These are phyloP conservation scores for Porites australiensis DNA, from an alignment of 64 coral and sea anemone species.

Conservation along the genomic window DNA sequence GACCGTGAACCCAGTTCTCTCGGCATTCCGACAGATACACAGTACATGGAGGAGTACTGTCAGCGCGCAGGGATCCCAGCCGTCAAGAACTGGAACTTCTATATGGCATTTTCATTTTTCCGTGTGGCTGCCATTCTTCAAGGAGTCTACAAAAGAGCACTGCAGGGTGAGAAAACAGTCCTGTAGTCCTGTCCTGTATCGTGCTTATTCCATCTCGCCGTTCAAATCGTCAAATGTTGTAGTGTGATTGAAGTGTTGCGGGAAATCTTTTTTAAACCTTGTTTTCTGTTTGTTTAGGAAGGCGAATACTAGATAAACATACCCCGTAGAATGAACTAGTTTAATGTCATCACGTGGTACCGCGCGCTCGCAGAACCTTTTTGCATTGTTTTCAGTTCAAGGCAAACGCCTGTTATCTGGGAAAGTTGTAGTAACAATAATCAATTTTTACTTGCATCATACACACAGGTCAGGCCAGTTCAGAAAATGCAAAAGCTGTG, in stretches of 20 bases:
- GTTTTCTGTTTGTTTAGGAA: too few relatives aligned
- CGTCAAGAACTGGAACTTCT: slow-evolving; percentile 89
- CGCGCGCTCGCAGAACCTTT: too few relatives aligned
- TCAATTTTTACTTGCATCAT: neutral
- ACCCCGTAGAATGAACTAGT: too few relatives aligned
- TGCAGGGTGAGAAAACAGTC: slow-evolving; percentile 66
- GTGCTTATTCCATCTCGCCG: too few relatives aligned
- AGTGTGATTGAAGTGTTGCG: too few relatives aligned
- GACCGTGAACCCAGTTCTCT: slow-evolving; percentile 48
- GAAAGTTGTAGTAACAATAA: neutral
- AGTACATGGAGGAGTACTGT: slow-evolving; percentile 95
- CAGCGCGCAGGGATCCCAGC: slow-evolving; percentile 69
- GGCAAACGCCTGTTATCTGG: too few relatives aligned
- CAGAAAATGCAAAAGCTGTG: slow-evolving; percentile 67
- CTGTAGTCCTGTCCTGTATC: too few relatives aligned
- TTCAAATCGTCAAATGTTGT: too few relatives aligned
- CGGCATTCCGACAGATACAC: slow-evolving; percentile 81
- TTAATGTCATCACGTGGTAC: too few relatives aligned
- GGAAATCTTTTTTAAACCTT: too few relatives aligned
- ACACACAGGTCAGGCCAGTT: slow-evolving; percentile 23
- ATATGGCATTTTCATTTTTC: slow-evolving; percentile 98
- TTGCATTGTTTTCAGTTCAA: too few relatives aligned
- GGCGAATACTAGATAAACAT: too few relatives aligned
- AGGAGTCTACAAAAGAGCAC: slow-evolving; percentile 94
- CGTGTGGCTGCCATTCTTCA: slow-evolving; percentile 97